Percentiles rank a stretch among this genome's conserved stretches.
phyloP scores from a whole-genome alignment of 2,888 invertebrate genomes.

The Ophion costatus region DNA sequence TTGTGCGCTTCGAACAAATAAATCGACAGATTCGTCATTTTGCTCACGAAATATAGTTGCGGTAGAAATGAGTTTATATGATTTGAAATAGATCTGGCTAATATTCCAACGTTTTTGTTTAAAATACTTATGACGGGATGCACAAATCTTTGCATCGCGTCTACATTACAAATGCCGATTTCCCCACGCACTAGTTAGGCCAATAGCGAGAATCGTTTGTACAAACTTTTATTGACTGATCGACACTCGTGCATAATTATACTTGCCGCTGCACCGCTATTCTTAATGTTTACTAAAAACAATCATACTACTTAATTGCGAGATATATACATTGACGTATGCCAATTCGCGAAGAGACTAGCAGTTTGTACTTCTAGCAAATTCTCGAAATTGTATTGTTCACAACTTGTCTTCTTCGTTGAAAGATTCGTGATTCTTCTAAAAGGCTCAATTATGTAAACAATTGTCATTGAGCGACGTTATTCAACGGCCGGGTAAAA shows the following conservation, averaged over 20 bases:
- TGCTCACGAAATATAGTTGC: no score
- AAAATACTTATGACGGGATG: no score
- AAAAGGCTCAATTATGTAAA: not conserved
- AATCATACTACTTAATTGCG: conserved; percentile 33
- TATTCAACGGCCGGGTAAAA: not conserved
- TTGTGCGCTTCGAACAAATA: no score
- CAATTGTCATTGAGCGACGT: not conserved
- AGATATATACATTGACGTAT: conserved; percentile 23
- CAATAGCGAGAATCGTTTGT: conserved; percentile 20
- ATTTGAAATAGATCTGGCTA: no score
- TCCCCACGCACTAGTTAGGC: not conserved
- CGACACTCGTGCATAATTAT: conserved; percentile 12
- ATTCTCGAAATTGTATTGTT: not conserved
- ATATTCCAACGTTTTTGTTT: no score
- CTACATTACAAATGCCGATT: not conserved
- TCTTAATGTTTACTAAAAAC: conserved; percentile 14
- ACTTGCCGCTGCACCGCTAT: not conserved
- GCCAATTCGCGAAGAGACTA: conserved; percentile 21
- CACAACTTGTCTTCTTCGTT: not conserved
- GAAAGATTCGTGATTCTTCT: not conserved
- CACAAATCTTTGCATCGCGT: not conserved
- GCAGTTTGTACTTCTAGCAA: not conserved
- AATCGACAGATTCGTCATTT: no score
- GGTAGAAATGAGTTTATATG: no score
- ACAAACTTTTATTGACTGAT: conserved; percentile 49